A percentile compares a stretch with the other conserved stretches of the same genome.
Conservation (phyloP, 2,797 vertebrate genomes). For the Falco berigora region DNA sequence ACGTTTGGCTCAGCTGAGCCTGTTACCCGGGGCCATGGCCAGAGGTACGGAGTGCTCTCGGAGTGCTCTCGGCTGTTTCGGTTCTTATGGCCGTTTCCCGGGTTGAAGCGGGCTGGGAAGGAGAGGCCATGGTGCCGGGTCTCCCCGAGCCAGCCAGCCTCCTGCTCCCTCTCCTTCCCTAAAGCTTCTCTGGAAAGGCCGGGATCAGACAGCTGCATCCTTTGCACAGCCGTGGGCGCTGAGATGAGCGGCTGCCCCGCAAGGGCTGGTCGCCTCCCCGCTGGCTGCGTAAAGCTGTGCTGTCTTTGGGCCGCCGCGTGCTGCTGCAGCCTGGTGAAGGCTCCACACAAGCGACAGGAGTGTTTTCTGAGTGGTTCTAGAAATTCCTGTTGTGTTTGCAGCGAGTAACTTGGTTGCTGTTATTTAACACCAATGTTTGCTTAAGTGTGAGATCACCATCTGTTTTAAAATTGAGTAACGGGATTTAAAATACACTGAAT, state of each 20-base stretch:
- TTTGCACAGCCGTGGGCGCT: not conserved
- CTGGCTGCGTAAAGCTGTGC: not conserved
- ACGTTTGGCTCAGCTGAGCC: not conserved
- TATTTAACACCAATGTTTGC: not conserved
- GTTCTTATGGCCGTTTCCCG: not conserved
- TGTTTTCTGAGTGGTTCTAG: not conserved
- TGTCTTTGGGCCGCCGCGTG: not conserved
- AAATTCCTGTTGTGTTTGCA: not conserved
- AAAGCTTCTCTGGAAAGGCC: not conserved
- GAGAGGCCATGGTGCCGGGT: fast-evolving
- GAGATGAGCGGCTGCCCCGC: not conserved
- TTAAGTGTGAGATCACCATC: not conserved
- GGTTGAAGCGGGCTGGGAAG: not conserved
- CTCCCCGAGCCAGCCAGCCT: not conserved
- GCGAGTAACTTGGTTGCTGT: not conserved
- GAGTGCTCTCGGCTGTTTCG: fast-evolving
- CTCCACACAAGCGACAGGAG: not conserved
- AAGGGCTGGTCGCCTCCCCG: not conserved
- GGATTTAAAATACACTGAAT: not conserved
- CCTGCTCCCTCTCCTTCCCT: not conserved
- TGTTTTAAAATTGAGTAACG: not conserved
- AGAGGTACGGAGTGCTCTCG: not conserved
- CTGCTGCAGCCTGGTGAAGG: not conserved
- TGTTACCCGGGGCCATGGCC: not conserved
- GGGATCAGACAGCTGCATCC: fast-evolving